These are phyloP conservation scores for Oncorhynchus tshawytscha DNA, from an alignment of 2,113 vertebrate genomes.

Conservation along the genomic window DNA sequence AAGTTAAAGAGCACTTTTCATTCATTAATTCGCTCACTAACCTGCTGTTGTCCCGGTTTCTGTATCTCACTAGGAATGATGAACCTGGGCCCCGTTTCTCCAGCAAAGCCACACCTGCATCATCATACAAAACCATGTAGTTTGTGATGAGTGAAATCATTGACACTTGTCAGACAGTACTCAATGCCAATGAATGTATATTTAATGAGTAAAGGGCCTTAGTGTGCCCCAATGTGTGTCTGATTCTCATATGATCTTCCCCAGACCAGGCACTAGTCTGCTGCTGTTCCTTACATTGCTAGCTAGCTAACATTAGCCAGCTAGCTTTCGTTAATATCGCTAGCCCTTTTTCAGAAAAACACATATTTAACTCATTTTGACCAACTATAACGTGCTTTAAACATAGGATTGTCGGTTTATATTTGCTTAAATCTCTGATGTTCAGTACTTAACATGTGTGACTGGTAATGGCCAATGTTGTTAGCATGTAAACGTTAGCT, in stretches of 20 bases:
- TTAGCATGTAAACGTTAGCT: too few species aligned
- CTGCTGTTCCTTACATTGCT: not conserved
- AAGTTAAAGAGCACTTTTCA: too few species aligned
- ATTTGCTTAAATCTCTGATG: not conserved
- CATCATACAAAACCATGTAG: not conserved
- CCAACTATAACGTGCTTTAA: not conserved
- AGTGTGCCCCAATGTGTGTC: too few species aligned
- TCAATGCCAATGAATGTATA: too few species aligned
- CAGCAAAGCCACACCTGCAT: conserved; percentile 95
- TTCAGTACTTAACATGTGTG: not conserved
- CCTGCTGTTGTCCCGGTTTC: conserved; percentile 82
- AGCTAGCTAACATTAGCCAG: not conserved
- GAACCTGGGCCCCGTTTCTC: conserved; percentile 95
- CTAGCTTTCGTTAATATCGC: not conserved
- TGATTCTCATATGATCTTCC: conserved; percentile 50
- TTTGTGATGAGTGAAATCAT: too few species aligned
- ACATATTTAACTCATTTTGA: not conserved
- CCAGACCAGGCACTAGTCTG: not conserved
- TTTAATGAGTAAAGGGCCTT: too few species aligned
- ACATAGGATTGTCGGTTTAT: not conserved
- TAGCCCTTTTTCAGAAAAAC: not conserved
- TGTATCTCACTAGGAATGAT: conserved; percentile 96
- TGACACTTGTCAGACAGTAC: too few species aligned
- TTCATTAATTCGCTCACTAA: conserved; percentile 13
- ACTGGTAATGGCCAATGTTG: too few species aligned